Percentiles rank a stretch among this genome's conserved stretches.
phyloP scores from a whole-genome alignment of 30 jellyfish, hydroid and myxozoan species.

The Sanderia malayensis region DNA sequence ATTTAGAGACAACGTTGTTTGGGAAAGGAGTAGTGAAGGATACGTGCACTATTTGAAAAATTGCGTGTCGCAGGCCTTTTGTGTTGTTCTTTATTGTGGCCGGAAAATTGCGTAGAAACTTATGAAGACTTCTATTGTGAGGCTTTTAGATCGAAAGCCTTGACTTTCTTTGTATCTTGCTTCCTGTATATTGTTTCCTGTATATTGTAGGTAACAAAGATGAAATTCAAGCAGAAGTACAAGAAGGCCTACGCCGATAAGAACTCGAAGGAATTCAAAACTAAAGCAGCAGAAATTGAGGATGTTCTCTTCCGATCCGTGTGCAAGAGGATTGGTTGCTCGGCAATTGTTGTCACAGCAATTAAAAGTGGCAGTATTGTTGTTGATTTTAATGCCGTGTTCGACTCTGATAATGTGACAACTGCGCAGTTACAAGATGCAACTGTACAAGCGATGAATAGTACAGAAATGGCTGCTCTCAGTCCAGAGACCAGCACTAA shows the following conservation, averaged over 20 bases:
- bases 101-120: too few relatives aligned
- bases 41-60: too few relatives aligned
- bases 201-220: conserved; percentile 50
- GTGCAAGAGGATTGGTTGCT: conserved; percentile 44
- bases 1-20: too few relatives aligned
- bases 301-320: conserved; percentile 23
- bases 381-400: conserved; percentile 46
- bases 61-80: too few relatives aligned
- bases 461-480: conserved; percentile 26
- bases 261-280: conserved; percentile 31
- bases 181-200: too few relatives aligned
- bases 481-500: conserved; percentile 19
- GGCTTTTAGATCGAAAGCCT: too few relatives aligned
- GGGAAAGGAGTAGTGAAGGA: too few relatives aligned
- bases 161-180: too few relatives aligned
- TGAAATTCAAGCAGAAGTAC: conserved; percentile 57
- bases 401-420: conserved; percentile 13
- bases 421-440: conserved; percentile 17
- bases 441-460: conserved; percentile 20
- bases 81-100: too few relatives aligned
- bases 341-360: conserved; percentile 33
- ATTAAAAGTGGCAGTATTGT: conserved; percentile 40
- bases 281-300: conserved; percentile 39
- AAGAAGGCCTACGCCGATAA: conserved; percentile 33
- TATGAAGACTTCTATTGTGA: too few relatives aligned